Base-by-base conservation (phyloP, 2,797 vertebrate genomes). In the Nannoperca obscura region DNA sequence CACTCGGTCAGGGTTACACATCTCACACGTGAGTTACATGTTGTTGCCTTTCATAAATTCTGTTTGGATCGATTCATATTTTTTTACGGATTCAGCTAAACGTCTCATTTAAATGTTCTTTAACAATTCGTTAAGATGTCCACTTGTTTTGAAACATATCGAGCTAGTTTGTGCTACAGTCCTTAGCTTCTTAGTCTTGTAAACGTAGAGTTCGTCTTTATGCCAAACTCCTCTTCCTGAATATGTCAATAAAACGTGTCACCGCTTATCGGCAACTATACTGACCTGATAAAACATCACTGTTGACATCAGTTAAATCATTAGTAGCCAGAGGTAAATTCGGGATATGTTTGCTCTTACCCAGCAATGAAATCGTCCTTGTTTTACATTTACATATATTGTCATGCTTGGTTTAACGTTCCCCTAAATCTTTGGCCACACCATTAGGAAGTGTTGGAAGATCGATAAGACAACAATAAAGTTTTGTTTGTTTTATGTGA, bases 11-110 rank as follows among this genome's bases (percentile, higher is more conserved):
- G n/a, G 9, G 4, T 17, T 8, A 0, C 15, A 0, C 15, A 17
- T 71, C 0, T 63, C 38, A 86, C 91, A 92, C 78, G 92, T 93
- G 91, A 93, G 89, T 88, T 5, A 0, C 19, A 20, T 34, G 36
- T 5, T 40, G 0, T 53, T 62, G 0, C 6, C 0, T 20, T 24
- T 0, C 2, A 3, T 47, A 6, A 54, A 27, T 6, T 7, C 1
- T 44, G 10, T 55, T 32, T 65, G 0, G 32, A 7, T 27, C 0
- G 0, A 0, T n/a, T 12, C 1, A 2, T 4, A 32, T 32, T 8
- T n/a, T 8, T 12, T 0, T 3, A 13, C 4, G 0, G 2, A 2
- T 71, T 13, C 1, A 24, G 8, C 11, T 3, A 0, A 58, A 10
- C 2, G 3, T n/a, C 0, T 34, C 0, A 3, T 2, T 2, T 1